A percentile compares a stretch with the other conserved stretches of the same genome.
Evolutionary conservation across 2,797 vertebrate genomes (phyloP).

Genomic region (Mormyrops attenuatus): DNA sequence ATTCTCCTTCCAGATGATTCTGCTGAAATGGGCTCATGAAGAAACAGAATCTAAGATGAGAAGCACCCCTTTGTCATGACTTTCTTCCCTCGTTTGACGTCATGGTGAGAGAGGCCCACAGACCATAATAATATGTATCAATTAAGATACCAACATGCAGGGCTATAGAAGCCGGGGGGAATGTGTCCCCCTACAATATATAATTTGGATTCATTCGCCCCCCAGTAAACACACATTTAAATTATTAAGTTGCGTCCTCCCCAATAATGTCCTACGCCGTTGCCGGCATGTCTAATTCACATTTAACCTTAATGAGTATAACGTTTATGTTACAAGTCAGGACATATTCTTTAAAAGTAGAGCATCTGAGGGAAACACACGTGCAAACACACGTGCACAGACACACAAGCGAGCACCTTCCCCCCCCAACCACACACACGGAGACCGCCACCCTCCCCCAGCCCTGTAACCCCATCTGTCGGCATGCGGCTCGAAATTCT

Average conservation of each 20-base stretch:
- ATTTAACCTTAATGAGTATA: background rate
- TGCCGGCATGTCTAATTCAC: background rate
- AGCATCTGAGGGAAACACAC: constrained; percentile 51
- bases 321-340: background rate
- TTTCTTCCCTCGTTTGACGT: background rate
- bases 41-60: background rate
- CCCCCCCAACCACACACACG: constrained; percentile 35
- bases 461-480: constrained; percentile 70
- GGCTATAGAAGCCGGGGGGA: background rate
- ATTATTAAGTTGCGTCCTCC: background rate
- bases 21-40: background rate
- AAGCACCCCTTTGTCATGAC: background rate
- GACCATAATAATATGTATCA: background rate
- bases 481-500: constrained; percentile 78
- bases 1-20: background rate
- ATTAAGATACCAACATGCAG: background rate
- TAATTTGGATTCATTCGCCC: background rate
- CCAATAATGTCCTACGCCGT: background rate
- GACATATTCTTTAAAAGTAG: constrained; percentile 44
- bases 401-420: constrained; percentile 58
- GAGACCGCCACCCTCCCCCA: constrained; percentile 57
- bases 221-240: background rate
- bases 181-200: background rate
- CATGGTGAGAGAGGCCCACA: background rate
- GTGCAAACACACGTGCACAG: constrained; percentile 7